Evolutionary conservation across 2,888 invertebrate genomes (phyloP).

Genomic region (Hipparchia semele): DNA sequence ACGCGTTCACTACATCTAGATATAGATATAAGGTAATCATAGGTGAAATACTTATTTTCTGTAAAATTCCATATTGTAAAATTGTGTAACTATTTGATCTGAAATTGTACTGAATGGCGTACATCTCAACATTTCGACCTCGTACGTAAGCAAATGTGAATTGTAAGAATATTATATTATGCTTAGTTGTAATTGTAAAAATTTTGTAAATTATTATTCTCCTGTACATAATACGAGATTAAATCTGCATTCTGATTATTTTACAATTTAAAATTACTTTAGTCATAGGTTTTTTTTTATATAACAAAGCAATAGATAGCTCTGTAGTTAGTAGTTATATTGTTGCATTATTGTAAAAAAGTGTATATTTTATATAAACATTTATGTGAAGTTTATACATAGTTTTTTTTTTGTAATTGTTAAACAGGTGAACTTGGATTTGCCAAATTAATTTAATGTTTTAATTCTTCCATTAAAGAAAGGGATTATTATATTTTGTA

Average conservation of each 20-base stretch:
- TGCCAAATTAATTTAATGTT: slow-evolving; percentile 80
- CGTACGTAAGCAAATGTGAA: slow-evolving; percentile 41
- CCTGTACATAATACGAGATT: slow-evolving; percentile 75
- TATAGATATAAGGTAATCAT: slow-evolving; percentile 36
- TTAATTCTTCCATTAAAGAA: slow-evolving; percentile 78
- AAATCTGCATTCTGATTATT: slow-evolving; percentile 62
- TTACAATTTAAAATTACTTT: slow-evolving; percentile 62
- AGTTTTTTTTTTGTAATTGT: slow-evolving; percentile 59
- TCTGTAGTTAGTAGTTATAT: slow-evolving; percentile 45
- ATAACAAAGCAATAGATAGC: slow-evolving; percentile 54
- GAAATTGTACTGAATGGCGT: slow-evolving; percentile 52
- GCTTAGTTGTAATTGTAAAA: slow-evolving; percentile 18
- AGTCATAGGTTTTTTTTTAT: slow-evolving; percentile 60
- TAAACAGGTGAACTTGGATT: slow-evolving; percentile 75
- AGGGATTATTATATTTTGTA: slow-evolving; percentile 78
- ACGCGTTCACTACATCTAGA: not conserved
- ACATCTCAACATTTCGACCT: slow-evolving; percentile 50
- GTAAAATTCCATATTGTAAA: slow-evolving; percentile 37
- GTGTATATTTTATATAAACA: slow-evolving; percentile 80
- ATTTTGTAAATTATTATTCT: slow-evolving; percentile 45
- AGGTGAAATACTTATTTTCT: slow-evolving; percentile 58
- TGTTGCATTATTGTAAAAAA: slow-evolving; percentile 77
- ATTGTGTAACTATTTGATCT: slow-evolving; percentile 52
- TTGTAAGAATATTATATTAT: slow-evolving; percentile 21
- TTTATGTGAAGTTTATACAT: slow-evolving; percentile 68